These are phyloP conservation scores for Heterochromis multidens DNA, from an alignment of 2,113 vertebrate genomes.

Conservation along the genomic window DNA sequence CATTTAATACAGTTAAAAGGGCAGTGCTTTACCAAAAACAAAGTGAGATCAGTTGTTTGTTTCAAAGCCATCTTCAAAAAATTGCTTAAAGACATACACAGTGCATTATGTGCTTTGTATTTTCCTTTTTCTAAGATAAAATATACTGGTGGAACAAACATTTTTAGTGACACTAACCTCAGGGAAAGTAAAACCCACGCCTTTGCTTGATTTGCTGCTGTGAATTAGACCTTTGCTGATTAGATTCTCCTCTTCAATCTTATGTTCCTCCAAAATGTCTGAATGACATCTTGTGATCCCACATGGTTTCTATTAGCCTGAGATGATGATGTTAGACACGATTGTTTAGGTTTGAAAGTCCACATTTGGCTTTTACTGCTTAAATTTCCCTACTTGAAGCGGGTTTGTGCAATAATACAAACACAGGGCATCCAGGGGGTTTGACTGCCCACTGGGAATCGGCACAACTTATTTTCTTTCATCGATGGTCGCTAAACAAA, in stretches of 20 bases:
- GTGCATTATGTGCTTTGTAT: background rate
- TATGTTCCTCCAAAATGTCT: background rate
- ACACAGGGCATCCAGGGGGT: slow-evolving; percentile 14
- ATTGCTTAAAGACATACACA: background rate
- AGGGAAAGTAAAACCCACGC: background rate
- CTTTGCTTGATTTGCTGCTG: slow-evolving; percentile 28
- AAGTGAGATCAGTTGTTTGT: background rate
- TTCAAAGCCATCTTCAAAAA: background rate
- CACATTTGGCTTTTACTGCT: slow-evolving; percentile 9
- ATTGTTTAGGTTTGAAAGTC: slow-evolving; percentile 6
- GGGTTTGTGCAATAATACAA: slow-evolving; percentile 32
- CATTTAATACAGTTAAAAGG: background rate
- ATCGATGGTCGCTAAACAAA: slow-evolving; percentile 52
- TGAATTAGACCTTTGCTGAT: slow-evolving; percentile 35
- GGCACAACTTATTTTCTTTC: slow-evolving; percentile 49
- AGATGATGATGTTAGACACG: slow-evolving; percentile 2
- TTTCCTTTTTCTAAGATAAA: background rate
- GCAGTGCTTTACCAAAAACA: background rate
- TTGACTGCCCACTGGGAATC: slow-evolving; percentile 26
- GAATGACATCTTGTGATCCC: background rate
- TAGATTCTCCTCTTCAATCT: background rate
- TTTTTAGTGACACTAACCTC: background rate
- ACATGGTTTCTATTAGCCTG: background rate
- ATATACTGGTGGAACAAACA: background rate
- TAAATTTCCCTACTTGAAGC: slow-evolving; percentile 26